Base-by-base conservation (phyloP, 2,797 vertebrate genomes). In the Ceryle rudis region DNA sequence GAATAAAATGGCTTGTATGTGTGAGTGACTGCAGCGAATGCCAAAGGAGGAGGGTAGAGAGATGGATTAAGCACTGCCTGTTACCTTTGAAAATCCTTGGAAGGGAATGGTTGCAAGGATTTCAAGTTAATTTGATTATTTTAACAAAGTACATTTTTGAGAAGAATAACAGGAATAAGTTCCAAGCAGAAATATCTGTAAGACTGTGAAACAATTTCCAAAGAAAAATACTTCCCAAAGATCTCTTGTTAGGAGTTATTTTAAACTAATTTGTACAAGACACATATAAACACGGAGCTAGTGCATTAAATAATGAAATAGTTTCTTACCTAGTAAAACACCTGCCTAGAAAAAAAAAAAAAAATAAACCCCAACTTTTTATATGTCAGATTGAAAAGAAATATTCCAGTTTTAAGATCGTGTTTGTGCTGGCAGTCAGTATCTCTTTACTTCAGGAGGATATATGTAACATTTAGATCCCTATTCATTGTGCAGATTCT, bases 81-180 rank as follows among this genome's bases (percentile, higher is more conserved):
- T 84, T 81, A 60, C 89, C 61, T 64, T 70, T 67, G 67, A 70
- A 90, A 83, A 91, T 12, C 51, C 93, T 93, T 26, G 6, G 82
- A 96, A 65, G 10, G 39, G 80, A 83, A 66, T 44, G 18, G 11
- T 44, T 86, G 47, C 52, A 64, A 64, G 83, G 60, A 93, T 96
- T 95, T 82, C 75, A 84, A 86, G 72, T 64, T 82, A 86, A 91
- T 73, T 44, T 86, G 80, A 95, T 95, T 91, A 85, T 90, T 93
- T 82, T 49, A 86, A 80, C 60, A 79, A 81, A 62, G 25, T 31
- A 11, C 1, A 1, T 14, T 81, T 96, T 78, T 67, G 23, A 62
- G 79, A 57, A 55, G 14, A 93, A 13, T 46, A 73, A 35, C 9
- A 57, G 37, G 35, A 55, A 4, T 75, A 37, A 73, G 26, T 84